Evolutionary conservation across 2,888 invertebrate genomes (phyloP), one percentile per base, ranked within the genome.

Genomic region (Mamestra brassicae): DNA sequence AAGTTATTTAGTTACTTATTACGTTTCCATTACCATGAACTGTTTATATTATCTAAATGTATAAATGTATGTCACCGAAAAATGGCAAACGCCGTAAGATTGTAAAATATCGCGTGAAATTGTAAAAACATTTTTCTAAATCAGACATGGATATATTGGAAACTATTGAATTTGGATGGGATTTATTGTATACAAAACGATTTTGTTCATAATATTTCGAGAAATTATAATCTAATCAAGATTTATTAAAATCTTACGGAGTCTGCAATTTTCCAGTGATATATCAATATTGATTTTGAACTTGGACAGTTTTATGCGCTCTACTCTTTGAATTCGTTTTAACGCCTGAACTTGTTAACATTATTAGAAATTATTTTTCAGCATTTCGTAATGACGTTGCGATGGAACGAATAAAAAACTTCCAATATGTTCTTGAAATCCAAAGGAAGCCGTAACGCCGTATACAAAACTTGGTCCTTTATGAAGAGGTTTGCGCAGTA

Each of bases 401-500:
- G 26, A 26, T 26, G 42, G 1, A 47, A 60, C 15, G 66, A 81
- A 57, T 50, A 38, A 45, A 61, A 50, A 69, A 55, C 50, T 76
- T 52, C 68, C 67, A 81, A 82, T 63, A 69, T 78, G 58, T 66
- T 66, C 50, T 68, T 45, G n/a, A 36, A 50, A 47, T 60, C 36
- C 0, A 47, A 74, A 72, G 60, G 57, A 74, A 74, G 26, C 42
- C 52, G 26, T 10, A 36, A 65, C 38, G 66, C 17, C 64, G 68
- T 58, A 47, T 72, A 72, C 38, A 78, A 57, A 81, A 74, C 47
- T 74, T 69, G 52, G 58, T 69, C 26, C 62, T 68, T 81, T 71
- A 65, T 55, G 54, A 34, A 72, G 60, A 70, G 57, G 63, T 63
- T 74, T 67, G 71, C 52, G 71, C 52, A 74, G 78, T 83, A 78